Evolutionary conservation across 2,113 vertebrate species (phyloP), one percentile per base, ranked within the genome.

Genomic region (Herpetotheres cachinnans): DNA sequence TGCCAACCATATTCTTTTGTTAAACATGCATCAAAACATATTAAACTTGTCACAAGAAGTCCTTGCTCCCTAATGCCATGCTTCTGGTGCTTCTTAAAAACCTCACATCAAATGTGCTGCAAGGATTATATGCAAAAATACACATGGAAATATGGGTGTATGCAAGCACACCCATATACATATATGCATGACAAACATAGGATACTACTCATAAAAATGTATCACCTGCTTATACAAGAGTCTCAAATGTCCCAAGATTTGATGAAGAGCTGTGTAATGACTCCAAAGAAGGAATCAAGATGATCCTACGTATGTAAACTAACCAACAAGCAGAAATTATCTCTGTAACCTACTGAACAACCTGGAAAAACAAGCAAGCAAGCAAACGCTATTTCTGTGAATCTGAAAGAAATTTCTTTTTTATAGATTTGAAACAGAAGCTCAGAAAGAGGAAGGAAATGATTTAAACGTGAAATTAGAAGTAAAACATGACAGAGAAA

Each of bases 401-500:
- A 80, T 40, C 20, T 36, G 71, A 65, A 65, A 59, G 20, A 55
- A 24, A 74, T 21, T 49, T 74, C 4, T 58, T 66, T 49, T 36
- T 34, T 74, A 87, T 17, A 61, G 38, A 55, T 47, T 86, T 71
- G 63, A 84, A 96, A 89, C 13, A 73, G 13, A 66, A 71, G 40
- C 26, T 47, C 13, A 78, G 11, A 89, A 66, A 70, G 78, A 58
- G 46, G 78, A 93, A 80, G 71, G 30, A 77, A 86, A 69, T 84
- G 10, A 63, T 86, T 90, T 47, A 63, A 89, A 96, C 90, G 50
- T 71, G 67, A 95, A 90, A 92, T 63, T 77, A 61, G 44, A 96
- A 92, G 36, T 69, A 80, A 49, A 65, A 67, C 16, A 70, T 19
- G 46, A 63, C 16, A 47, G 2, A 56, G 50, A 40, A 8, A 58